Percentiles rank a stretch among this genome's conserved stretches.
Conservation (phyloP, 1,140 invertebrate genomes). For the Drosophila guanche region DNA sequence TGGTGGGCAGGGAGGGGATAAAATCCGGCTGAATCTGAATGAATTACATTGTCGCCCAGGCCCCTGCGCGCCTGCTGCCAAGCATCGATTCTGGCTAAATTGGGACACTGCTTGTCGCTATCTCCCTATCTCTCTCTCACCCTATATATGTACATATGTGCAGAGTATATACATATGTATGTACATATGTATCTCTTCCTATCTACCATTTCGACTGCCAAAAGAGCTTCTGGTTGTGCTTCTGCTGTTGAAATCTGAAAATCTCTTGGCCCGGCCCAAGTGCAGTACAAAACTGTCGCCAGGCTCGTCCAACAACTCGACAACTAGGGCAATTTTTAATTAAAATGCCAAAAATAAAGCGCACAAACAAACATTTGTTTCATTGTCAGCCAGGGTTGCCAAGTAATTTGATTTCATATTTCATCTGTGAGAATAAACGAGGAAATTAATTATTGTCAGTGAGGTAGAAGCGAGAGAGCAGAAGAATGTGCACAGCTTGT, state of each 20-base stretch:
- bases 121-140: constrained; percentile 18
- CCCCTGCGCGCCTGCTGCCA: constrained; percentile 15
- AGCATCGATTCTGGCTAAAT: constrained; percentile 59
- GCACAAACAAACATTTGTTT: constrained; percentile 47
- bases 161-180: too few species aligned
- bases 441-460: too few species aligned
- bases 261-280: constrained; percentile 30
- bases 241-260: constrained; percentile 31
- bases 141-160: not conserved
- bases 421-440: not conserved
- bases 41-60: constrained; percentile 49
- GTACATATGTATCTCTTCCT: not conserved
- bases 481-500: too few species aligned
- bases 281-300: constrained; percentile 38
- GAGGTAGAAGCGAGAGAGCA: too few species aligned
- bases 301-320: constrained; percentile 12
- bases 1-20: not conserved
- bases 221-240: constrained; percentile 24
- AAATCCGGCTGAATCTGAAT: constrained; percentile 19
- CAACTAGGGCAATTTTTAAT: constrained; percentile 65
- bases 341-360: constrained; percentile 60
- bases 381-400: constrained; percentile 50
- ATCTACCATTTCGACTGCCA: constrained; percentile 37
- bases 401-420: constrained; percentile 56
- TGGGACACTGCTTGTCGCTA: constrained; percentile 34